Percentiles rank a stretch among this genome's conserved stretches.
Evolutionary conservation across 1,140 invertebrate genomes (phyloP).

Genomic region (Steinernema khuongi): DNA sequence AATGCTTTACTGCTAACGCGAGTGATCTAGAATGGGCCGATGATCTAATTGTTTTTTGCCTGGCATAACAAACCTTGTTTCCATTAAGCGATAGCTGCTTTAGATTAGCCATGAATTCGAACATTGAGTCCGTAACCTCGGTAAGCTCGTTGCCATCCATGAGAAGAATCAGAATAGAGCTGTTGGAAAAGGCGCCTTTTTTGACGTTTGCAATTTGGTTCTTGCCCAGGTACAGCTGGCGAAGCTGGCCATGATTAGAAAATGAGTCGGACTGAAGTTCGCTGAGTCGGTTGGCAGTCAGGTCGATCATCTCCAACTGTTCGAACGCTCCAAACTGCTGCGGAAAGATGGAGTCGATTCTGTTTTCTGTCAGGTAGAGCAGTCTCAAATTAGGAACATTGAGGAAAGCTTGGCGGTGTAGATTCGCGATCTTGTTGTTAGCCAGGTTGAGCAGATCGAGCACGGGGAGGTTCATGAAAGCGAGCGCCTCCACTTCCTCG

Average conservation of each 20-base stretch:
- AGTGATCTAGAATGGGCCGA: background rate
- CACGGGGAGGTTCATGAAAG: constrained; percentile 57
- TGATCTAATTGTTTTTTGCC: constrained; percentile 20
- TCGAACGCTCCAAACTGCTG: constrained; percentile 52
- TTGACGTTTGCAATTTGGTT: constrained; percentile 48
- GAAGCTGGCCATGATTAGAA: constrained; percentile 42
- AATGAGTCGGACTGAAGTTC: constrained; percentile 43
- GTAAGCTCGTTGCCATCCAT: constrained; percentile 44
- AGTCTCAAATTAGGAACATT: constrained; percentile 56
- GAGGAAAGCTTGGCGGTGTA: constrained; percentile 55
- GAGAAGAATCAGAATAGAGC: constrained; percentile 48
- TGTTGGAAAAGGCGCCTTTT: constrained; percentile 49
- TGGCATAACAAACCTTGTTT: constrained; percentile 40
- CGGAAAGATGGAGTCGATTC: constrained; percentile 38
- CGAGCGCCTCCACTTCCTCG: constrained; percentile 39
- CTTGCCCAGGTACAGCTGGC: constrained; percentile 54
- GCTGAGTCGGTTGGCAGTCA: constrained; percentile 48
- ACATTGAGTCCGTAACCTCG: constrained; percentile 41
- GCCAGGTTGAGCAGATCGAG: constrained; percentile 53
- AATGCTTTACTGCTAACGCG: background rate
- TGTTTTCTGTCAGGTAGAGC: constrained; percentile 54
- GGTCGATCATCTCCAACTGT: constrained; percentile 55
- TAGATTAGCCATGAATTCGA: constrained; percentile 39
- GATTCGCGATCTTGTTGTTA: constrained; percentile 44
- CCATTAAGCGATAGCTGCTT: constrained; percentile 56